These are phyloP conservation scores for Anoncus sp. DNA, from an alignment of 2,888 invertebrate species.

Conservation along the genomic window DNA sequence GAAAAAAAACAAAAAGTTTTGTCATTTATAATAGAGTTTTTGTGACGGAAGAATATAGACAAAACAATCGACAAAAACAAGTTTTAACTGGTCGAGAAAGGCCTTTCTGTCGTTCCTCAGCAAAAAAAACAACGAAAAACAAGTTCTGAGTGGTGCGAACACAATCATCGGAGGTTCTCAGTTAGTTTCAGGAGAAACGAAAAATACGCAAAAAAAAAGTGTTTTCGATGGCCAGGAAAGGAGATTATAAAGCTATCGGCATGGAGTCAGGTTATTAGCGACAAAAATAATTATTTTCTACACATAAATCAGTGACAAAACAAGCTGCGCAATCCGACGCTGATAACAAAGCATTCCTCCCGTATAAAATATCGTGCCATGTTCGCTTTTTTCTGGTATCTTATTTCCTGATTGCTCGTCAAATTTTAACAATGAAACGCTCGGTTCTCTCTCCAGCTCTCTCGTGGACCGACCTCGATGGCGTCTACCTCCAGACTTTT, in stretches of 20 bases:
- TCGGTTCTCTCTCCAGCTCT: background rate
- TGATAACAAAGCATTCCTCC: constrained; percentile 3
- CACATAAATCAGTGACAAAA: background rate
- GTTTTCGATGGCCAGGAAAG: constrained; percentile 3
- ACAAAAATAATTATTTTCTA: background rate
- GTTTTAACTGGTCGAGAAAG: background rate
- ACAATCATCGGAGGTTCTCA: background rate
- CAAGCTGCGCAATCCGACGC: background rate
- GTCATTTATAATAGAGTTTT: too few relatives aligned
- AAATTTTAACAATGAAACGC: background rate
- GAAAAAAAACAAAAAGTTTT: background rate
- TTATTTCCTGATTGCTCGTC: constrained; percentile 1
- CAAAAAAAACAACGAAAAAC: too few relatives aligned
- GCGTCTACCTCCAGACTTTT: background rate
- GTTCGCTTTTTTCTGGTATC: background rate
- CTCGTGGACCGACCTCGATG: background rate
- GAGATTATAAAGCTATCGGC: constrained; percentile 27
- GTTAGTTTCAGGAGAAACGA: background rate
- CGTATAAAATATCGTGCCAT: background rate
- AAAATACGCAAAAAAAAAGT: background rate
- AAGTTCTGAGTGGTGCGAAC: too few relatives aligned
- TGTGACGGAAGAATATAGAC: too few relatives aligned
- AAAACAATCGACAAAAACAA: background rate
- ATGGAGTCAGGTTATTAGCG: constrained; percentile 55
- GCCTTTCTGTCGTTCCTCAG: too few relatives aligned